Evolutionary conservation across 2,797 vertebrate species (phyloP), one percentile per base, ranked within the genome.

Genomic region (Ispidina lecontei): DNA sequence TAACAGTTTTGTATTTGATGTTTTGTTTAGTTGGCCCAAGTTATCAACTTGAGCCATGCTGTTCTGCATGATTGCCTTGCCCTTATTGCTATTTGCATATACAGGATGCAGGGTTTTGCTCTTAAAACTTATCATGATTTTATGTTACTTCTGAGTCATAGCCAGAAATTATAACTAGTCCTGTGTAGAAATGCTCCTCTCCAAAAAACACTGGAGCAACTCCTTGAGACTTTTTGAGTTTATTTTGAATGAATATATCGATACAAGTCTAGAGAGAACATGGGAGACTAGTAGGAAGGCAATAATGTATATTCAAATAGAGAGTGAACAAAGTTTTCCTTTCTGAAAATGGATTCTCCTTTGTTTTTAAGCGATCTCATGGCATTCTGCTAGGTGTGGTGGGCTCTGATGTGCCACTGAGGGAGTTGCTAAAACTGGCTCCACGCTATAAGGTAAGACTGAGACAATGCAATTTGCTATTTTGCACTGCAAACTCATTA

Each of bases 371-470:
- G 99, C 72, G 99, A 75, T 99, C 99, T 88, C 99, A 99, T 12
- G 99, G 99, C 70, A 99, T 99, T 94, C 98, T 99, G 7, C 97
- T 99, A 82, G 99, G 99, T 13, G 99, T 99, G 60, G 98, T 99
- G 26, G 99, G 99, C 87, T 99, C 99, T 17, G 99, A 99, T 29
- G 99, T 99, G 14, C 98, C 99, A 16, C 96, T 99, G 84, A 98
- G 97, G 86, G 99, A 99, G 85, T 93, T 99, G 84, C 98, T 99
- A 97, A 99, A 98, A 94, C 96, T 99, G 84, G 99, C 98, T 9
- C 98, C 99, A 41, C 97, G 98, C 69, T 99, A 99, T 89, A 99
- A 99, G 98, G 99, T 99, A 94, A 97, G 95, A 52, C 43, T 39
- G 28, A 67, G 39, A 47, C 21, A 21, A 75, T 19, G 12, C 5